Conservation (phyloP, 1,140 invertebrate genomes). For the Ridgeia piscesae region DNA sequence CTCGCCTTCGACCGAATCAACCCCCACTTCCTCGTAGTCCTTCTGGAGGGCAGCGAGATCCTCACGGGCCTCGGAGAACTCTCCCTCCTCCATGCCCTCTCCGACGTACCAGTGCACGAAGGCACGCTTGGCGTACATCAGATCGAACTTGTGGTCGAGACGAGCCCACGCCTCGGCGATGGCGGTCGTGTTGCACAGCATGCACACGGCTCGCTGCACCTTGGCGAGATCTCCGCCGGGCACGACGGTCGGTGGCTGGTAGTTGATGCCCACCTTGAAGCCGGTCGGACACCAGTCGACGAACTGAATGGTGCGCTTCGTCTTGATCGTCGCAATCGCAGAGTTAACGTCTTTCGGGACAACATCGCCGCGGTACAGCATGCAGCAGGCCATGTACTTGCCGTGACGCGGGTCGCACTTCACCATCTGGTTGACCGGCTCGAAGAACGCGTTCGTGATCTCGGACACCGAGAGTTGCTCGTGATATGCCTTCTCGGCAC, state of each 20-base stretch:
- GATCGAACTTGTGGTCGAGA: slow-evolving; percentile 57
- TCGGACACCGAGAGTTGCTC: no score
- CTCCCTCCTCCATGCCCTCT: slow-evolving; percentile 63
- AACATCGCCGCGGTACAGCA: slow-evolving; percentile 48
- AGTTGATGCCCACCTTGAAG: slow-evolving; percentile 16
- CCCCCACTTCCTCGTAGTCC: slow-evolving; percentile 79
- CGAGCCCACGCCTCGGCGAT: slow-evolving; percentile 24
- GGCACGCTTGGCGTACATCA: slow-evolving; percentile 76
- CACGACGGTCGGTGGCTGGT: slow-evolving; percentile 58
- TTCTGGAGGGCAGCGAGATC: slow-evolving; percentile 82
- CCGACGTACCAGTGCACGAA: slow-evolving; percentile 60
- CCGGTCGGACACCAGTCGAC: slow-evolving; percentile 8
- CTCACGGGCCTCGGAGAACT: slow-evolving; percentile 81
- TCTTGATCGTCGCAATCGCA: slow-evolving; percentile 80
- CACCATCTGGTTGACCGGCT: no score
- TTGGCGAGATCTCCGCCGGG: slow-evolving; percentile 70
- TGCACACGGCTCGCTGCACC: slow-evolving; percentile 38
- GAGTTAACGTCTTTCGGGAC: slow-evolving; percentile 55
- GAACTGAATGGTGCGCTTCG: slow-evolving; percentile 62
- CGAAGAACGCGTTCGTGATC: no score
- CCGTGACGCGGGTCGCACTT: no score
- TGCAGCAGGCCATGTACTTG: no score
- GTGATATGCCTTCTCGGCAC: no score
- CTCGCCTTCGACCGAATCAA: slow-evolving; percentile 72
- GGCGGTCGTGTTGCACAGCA: not conserved